Conservation (phyloP, 2,888 invertebrate species). For the Gymnocheta viridis region DNA sequence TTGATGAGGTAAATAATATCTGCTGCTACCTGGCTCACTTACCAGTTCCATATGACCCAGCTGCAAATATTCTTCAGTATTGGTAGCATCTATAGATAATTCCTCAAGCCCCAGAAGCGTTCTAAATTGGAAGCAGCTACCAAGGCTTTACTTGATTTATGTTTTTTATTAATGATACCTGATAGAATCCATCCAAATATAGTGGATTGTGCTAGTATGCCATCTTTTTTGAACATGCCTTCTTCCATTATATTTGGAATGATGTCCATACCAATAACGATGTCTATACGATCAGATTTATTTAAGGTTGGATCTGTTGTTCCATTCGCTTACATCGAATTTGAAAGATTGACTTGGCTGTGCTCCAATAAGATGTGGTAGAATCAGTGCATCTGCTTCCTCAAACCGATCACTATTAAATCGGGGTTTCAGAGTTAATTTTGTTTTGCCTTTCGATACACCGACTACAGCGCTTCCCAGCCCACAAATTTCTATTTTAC, state of each 20-base stretch:
- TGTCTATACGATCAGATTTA: conserved; percentile 53
- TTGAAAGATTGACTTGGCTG: conserved; percentile 38
- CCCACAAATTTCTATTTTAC: conserved; percentile 43
- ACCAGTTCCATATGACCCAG: too few relatives aligned
- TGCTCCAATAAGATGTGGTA: conserved; percentile 24
- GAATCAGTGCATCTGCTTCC: conserved; percentile 41
- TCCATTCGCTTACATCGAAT: conserved; percentile 29
- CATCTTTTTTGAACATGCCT: too few relatives aligned
- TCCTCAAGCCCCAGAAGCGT: conserved; percentile 23
- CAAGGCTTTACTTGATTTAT: too few relatives aligned
- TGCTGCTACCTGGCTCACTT: too few relatives aligned
- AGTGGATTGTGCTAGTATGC: conserved; percentile 44
- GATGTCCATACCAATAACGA: conserved; percentile 47
- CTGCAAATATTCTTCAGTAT: conserved; percentile 1
- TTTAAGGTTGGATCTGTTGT: conserved; percentile 51
- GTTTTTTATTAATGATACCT: not conserved
- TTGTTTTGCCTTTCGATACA: conserved; percentile 44
- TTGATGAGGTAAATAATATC: too few relatives aligned
- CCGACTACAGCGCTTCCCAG: conserved; percentile 41
- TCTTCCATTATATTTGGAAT: not conserved
- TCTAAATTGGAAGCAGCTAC: not conserved
- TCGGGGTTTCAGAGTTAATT: conserved; percentile 45
- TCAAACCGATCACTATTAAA: conserved; percentile 40
- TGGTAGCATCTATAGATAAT: not conserved
- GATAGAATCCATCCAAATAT: conserved; percentile 55